phyloP scores from a whole-genome alignment of 2,113 vertebrate genomes.

The Pao palembangensis region DNA sequence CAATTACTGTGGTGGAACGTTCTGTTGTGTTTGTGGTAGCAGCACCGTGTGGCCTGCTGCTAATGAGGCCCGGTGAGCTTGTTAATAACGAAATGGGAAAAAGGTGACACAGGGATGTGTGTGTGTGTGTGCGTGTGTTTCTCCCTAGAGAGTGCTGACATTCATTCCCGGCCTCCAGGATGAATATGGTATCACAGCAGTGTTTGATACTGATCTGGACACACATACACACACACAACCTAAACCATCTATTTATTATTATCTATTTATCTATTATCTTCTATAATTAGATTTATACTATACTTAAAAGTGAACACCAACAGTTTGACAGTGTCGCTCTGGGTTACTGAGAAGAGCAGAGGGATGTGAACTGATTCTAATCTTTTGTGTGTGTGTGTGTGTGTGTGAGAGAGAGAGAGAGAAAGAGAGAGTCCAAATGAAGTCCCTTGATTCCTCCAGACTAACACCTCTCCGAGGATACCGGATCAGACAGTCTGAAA shows the following conservation, averaged over 20 bases:
- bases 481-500: slow-evolving; percentile 62
- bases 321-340: slow-evolving; percentile 1
- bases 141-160: slow-evolving; percentile 60
- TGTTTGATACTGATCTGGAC: neutral
- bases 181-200: slow-evolving; percentile 55
- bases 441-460: slow-evolving; percentile 54
- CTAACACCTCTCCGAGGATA: slow-evolving; percentile 60
- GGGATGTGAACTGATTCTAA: slow-evolving; percentile 29
- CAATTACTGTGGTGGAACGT: slow-evolving; percentile 64
- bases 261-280: neutral
- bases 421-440: slow-evolving; percentile 41
- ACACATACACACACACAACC: neutral
- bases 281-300: neutral
- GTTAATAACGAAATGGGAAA: slow-evolving; percentile 67
- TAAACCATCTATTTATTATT: neutral
- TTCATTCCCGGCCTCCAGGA: slow-evolving; percentile 59
- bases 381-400: slow-evolving; percentile 11
- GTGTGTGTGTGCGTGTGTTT: slow-evolving; percentile 33
- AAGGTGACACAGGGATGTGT: slow-evolving; percentile 41
- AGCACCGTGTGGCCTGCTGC: slow-evolving; percentile 56
- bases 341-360: slow-evolving; percentile 12
- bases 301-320: neutral
- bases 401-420: slow-evolving; percentile 18
- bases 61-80: slow-evolving; percentile 68
- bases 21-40: slow-evolving; percentile 66